Percentiles rank a stretch among this genome's conserved stretches.
phyloP scores from a whole-genome alignment of 2,797 vertebrate genomes.

The Danionella dracula region DNA sequence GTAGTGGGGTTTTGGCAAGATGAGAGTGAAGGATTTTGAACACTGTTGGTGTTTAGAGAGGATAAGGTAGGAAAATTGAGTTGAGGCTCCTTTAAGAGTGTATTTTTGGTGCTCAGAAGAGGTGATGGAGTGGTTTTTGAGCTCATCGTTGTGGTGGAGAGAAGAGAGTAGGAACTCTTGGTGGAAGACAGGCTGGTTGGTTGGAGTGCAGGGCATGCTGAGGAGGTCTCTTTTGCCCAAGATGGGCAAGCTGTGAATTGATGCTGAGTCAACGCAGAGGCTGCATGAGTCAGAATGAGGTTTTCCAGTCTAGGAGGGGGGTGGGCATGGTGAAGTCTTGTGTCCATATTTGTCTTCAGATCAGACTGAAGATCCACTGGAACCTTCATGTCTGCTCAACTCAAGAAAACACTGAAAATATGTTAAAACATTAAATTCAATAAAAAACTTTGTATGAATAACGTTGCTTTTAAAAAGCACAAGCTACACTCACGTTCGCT shows the following conservation, averaged over 20 bases:
- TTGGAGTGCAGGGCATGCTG: conserved; percentile 54
- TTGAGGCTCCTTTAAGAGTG: conserved; percentile 27
- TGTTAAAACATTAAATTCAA: too few species aligned
- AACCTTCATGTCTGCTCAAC: conserved; percentile 52
- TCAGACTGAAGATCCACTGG: conserved; percentile 42
- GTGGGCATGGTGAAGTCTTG: conserved; percentile 44
- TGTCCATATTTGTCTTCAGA: conserved; percentile 16
- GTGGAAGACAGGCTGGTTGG: conserved; percentile 62
- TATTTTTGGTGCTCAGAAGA: conserved; percentile 29
- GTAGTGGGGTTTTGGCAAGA: background rate
- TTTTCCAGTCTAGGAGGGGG: conserved; percentile 60
- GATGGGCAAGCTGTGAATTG: conserved; percentile 2
- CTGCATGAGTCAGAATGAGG: conserved; percentile 54
- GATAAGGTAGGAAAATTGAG: conserved; percentile 33
- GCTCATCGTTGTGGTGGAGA: conserved; percentile 29
- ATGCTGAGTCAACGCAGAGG: conserved; percentile 4
- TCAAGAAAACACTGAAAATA: background rate
- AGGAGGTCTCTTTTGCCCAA: conserved; percentile 19
- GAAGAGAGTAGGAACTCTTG: conserved; percentile 28
- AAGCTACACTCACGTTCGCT: too few species aligned
- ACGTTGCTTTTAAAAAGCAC: too few species aligned
- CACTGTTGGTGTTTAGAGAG: conserved; percentile 58
- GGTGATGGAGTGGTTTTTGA: conserved; percentile 19
- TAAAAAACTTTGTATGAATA: too few species aligned
- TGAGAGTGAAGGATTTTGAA: conserved; percentile 12